Evolutionary conservation across 2,888 invertebrate genomes (phyloP).

Genomic region (Rhamphomyia laevipes): DNA sequence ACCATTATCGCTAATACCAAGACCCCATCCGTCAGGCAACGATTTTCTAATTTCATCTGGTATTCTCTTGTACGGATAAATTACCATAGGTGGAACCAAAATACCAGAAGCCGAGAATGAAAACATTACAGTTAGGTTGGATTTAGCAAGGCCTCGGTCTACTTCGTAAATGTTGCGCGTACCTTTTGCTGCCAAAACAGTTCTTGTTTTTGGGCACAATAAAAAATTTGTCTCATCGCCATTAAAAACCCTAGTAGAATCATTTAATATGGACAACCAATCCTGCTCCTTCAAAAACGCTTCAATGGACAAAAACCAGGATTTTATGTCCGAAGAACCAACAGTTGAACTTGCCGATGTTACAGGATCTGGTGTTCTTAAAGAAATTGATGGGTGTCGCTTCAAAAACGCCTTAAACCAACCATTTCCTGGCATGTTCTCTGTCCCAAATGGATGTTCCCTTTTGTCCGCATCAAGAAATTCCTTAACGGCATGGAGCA

Average conservation of each 20-base stretch:
- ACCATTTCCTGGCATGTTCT: no score
- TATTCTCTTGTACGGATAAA: conserved; percentile 1
- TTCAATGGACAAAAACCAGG: neutral
- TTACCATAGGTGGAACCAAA: conserved; percentile 20
- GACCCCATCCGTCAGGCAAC: conserved; percentile 21
- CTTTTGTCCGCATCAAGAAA: no score
- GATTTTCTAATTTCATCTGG: neutral
- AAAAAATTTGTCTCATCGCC: conserved; percentile 16
- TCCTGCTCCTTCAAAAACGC: neutral
- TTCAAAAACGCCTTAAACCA: neutral
- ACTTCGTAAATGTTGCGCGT: conserved; percentile 18
- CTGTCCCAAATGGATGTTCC: no score
- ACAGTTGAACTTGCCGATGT: neutral
- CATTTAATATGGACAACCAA: neutral
- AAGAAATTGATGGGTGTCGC: neutral
- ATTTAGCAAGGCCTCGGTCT: conserved; percentile 17
- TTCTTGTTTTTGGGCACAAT: conserved; percentile 19
- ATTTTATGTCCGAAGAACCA: no score
- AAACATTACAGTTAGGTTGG: conserved; percentile 20
- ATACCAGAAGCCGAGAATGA: conserved; percentile 21
- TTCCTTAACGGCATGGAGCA: no score
- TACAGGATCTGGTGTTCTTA: neutral
- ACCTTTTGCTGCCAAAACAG: conserved; percentile 17
- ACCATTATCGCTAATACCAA: conserved; percentile 2
- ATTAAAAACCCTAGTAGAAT: neutral